These are phyloP conservation scores for Limnothrissa miodon DNA, from an alignment of 2,113 vertebrate genomes.

Conservation along the genomic window DNA sequence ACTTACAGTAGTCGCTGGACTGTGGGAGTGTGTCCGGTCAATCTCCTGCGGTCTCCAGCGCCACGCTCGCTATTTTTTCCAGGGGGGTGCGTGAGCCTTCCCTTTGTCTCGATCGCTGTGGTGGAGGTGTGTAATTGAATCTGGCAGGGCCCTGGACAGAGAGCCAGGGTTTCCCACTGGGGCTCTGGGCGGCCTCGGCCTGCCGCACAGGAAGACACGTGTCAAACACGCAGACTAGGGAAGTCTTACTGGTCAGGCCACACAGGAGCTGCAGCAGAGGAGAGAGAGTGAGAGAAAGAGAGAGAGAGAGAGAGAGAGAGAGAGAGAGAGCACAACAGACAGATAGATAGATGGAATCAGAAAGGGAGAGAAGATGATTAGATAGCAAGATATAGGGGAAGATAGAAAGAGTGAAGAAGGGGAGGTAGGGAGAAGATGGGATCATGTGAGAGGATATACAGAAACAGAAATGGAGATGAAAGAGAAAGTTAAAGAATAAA, in stretches of 20 bases:
- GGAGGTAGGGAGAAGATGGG: background rate
- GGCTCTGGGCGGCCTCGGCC: conserved; percentile 16
- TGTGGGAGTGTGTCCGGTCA: background rate
- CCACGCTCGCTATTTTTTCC: background rate
- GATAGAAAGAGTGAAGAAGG: background rate
- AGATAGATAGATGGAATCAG: background rate
- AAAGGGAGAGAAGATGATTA: too few species aligned
- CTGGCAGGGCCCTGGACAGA: conserved; percentile 37
- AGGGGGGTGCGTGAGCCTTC: background rate
- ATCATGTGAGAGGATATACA: background rate
- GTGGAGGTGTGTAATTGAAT: conserved; percentile 41
- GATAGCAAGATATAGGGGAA: too few species aligned
- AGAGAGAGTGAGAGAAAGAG: background rate
- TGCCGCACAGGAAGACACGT: conserved; percentile 37
- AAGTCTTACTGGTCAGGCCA: conserved; percentile 26
- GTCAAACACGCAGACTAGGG: conserved; percentile 35
- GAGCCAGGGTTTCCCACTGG: background rate
- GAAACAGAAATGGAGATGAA: background rate
- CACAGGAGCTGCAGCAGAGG: background rate
- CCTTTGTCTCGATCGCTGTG: background rate
- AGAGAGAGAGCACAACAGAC: background rate
- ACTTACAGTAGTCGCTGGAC: background rate
- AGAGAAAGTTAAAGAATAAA: background rate
- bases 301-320: background rate
- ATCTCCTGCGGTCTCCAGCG: background rate